Percentiles rank a stretch among this genome's conserved stretches.
Conservation (phyloP, 2,113 vertebrate genomes). For the Emberiza fucata region DNA sequence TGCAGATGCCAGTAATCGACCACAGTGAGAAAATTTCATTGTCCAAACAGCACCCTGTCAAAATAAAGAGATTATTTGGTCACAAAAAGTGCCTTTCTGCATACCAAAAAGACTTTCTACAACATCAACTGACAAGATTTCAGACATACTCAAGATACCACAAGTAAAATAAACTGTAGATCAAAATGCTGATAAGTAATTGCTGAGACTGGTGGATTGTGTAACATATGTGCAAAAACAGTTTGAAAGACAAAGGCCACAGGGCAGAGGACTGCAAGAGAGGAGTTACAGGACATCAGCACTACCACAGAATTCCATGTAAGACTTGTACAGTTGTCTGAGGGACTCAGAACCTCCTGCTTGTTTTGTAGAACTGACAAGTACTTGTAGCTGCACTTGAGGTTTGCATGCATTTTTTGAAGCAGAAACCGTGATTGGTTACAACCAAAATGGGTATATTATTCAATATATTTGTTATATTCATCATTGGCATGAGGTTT, state of each 20-base stretch:
- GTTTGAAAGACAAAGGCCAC: neutral
- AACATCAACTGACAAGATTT: neutral
- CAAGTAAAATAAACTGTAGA: neutral
- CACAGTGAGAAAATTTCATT: constrained; percentile 99
- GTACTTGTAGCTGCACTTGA: neutral
- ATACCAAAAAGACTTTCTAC: neutral
- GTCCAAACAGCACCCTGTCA: constrained; percentile 96
- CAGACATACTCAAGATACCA: neutral
- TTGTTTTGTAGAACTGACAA: neutral
- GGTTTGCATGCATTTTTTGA: neutral
- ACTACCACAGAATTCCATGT: neutral
- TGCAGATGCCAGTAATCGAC: constrained; percentile 90
- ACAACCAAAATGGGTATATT: neutral
- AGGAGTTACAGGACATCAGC: neutral
- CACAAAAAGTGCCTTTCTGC: neutral
- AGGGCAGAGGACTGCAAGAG: neutral
- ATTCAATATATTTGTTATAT: neutral
- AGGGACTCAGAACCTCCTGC: neutral
- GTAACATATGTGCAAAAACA: neutral
- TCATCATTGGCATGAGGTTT: neutral
- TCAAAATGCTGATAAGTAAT: neutral
- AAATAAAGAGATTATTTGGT: neutral
- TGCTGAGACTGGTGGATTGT: neutral
- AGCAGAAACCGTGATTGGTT: neutral
- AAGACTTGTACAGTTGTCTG: neutral